A percentile compares a stretch with the other conserved stretches of the same genome.
Evolutionary conservation across 2,888 invertebrate species (phyloP).

Genomic region (Odontocolon sp.): DNA sequence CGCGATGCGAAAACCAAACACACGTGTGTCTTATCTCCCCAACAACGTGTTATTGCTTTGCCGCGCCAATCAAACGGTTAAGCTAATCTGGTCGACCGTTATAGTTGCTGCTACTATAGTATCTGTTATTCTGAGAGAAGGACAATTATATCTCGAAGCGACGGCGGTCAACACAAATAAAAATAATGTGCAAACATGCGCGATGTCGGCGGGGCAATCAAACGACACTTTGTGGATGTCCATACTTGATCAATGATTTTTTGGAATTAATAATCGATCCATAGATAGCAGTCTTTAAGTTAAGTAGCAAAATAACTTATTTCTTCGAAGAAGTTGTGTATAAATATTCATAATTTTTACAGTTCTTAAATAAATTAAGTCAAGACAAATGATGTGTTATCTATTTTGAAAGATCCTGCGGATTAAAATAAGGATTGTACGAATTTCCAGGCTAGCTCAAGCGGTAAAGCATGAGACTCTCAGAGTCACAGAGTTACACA

Average conservation of each 20-base stretch:
- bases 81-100: slow-evolving; percentile 44
- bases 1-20: neutral
- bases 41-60: slow-evolving; percentile 12
- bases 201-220: neutral
- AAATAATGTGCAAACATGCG: neutral
- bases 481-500: too few relatives aligned
- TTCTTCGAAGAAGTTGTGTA: too few relatives aligned
- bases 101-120: slow-evolving; percentile 1
- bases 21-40: slow-evolving; percentile 51
- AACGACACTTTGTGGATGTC: neutral
- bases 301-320: too few relatives aligned
- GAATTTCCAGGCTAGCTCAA: too few relatives aligned
- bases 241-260: slow-evolving; percentile 1
- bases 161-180: neutral
- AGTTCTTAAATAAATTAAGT: too few relatives aligned
- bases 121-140: neutral
- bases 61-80: slow-evolving; percentile 32
- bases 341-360: too few relatives aligned
- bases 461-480: too few relatives aligned
- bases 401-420: too few relatives aligned
- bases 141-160: slow-evolving; percentile 1
- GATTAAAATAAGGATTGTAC: too few relatives aligned
- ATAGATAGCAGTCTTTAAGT: neutral
- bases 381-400: too few relatives aligned
- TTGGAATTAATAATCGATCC: neutral